Evolutionary conservation across 2,113 vertebrate species (phyloP).

Genomic region (Spea bombifrons): DNA sequence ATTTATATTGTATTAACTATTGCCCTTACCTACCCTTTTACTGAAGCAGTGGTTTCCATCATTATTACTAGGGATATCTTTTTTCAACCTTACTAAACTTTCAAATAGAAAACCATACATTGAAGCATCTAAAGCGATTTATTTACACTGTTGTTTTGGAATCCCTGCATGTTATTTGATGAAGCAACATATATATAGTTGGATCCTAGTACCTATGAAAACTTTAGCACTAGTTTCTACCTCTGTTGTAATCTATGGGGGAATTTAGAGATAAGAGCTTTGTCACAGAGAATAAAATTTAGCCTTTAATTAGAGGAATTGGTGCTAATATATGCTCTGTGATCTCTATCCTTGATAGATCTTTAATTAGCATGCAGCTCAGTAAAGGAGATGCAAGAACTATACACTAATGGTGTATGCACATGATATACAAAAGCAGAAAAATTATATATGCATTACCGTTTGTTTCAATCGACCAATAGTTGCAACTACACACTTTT

Average conservation of each 20-base stretch:
- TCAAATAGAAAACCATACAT: too few species aligned
- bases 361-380: not conserved
- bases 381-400: not conserved
- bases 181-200: not conserved
- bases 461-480: too few species aligned
- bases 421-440: too few species aligned
- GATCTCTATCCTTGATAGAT: not conserved
- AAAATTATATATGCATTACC: too few species aligned
- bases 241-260: not conserved
- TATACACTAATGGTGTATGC: not conserved
- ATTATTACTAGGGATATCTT: too few species aligned
- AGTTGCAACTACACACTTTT: too few species aligned
- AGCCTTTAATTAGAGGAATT: not conserved
- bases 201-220: not conserved
- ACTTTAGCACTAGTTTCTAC: not conserved
- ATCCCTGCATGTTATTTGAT: not conserved
- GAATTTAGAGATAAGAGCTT: not conserved
- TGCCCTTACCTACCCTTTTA: too few species aligned
- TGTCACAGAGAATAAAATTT: conserved; percentile 1
- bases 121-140: too few species aligned
- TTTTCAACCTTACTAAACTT: too few species aligned
- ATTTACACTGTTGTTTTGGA: too few species aligned
- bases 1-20: too few species aligned
- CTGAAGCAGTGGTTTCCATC: too few species aligned
- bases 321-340: not conserved